Base-by-base conservation (phyloP, 2,888 invertebrate species). In the Oeneis ivallda region DNA sequence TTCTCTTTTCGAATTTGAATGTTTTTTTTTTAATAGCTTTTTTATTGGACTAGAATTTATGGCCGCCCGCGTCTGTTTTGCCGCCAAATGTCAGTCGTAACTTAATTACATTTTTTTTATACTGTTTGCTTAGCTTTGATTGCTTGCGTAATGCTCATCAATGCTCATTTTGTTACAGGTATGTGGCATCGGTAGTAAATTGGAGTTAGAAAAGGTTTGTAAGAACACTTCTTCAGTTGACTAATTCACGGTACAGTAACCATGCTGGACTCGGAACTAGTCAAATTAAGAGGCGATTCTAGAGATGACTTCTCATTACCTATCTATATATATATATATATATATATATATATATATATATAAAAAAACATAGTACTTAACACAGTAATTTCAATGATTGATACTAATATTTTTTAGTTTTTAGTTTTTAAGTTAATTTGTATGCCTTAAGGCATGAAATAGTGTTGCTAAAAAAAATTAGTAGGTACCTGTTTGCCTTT, bases 11-110 rank as follows among this genome's bases (percentile, higher is more conserved):
- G 77, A 85, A 84, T 87, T 87, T 82, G 85, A 86, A 83, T 84
- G 84, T 86, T 85, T 85, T 87, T 86, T 26, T 87, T 86, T 83
- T 85, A 87, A 90, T 89, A 89, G 85, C 87, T 87, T 89, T 89
- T 90, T 89, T 89, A 90, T 89, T 90, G 86, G 89, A 81, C 80
- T 83, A 80, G 79, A 86, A 89, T 90, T 89, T 89, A 90, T 88
- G 81, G 79, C 75, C 74, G 75, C 79, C 77, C 78, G 80, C 77
- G 77, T 83, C 79, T 80, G 81, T 83, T 84, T 86, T 83, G 83
- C 85, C 81, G 87, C 86, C 86, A 85, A 84, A 84, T 83, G 75
- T 83, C 79, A 80, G 78, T 78, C 74, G 76, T 76, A 76, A 76
- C 80, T 79, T 73, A 75, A 79, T 77, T 76, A 78, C 72, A 73